phyloP scores from a whole-genome alignment of 2,797 vertebrate genomes.

The Sebastes oblongus region DNA sequence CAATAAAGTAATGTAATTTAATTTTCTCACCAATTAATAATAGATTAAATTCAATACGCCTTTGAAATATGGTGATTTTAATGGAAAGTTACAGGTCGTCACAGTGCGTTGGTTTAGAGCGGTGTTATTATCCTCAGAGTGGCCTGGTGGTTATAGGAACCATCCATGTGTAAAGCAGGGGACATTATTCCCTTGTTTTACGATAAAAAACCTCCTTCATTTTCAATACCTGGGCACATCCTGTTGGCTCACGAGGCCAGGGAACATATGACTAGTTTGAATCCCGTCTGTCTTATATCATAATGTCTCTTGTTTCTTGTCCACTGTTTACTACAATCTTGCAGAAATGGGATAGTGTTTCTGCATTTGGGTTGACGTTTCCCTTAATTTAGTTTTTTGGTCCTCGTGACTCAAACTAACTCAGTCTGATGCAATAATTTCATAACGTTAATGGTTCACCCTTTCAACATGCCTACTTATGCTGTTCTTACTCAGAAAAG shows the following conservation, averaged over 20 bases:
- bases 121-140: conserved; percentile 30
- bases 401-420: background rate
- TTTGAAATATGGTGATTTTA: conserved; percentile 61
- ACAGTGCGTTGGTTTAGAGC: conserved; percentile 20
- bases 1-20: conserved; percentile 58
- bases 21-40: conserved; percentile 59
- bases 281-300: background rate
- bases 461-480: conserved; percentile 25
- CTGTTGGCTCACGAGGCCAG: background rate
- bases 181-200: conserved; percentile 25
- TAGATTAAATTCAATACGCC: conserved; percentile 48
- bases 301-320: background rate
- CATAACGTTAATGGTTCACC: conserved; percentile 12
- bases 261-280: background rate
- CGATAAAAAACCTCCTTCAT: conserved; percentile 17
- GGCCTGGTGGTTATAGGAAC: conserved; percentile 9
- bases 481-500: background rate
- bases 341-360: background rate
- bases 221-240: background rate
- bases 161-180: conserved; percentile 43
- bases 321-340: background rate
- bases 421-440: conserved; percentile 35
- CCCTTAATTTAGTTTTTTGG: conserved; percentile 12
- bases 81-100: conserved; percentile 54
- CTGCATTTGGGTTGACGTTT: background rate